Base-by-base conservation (phyloP, 2,888 invertebrate species). In the Galerucella nymphaeae region DNA sequence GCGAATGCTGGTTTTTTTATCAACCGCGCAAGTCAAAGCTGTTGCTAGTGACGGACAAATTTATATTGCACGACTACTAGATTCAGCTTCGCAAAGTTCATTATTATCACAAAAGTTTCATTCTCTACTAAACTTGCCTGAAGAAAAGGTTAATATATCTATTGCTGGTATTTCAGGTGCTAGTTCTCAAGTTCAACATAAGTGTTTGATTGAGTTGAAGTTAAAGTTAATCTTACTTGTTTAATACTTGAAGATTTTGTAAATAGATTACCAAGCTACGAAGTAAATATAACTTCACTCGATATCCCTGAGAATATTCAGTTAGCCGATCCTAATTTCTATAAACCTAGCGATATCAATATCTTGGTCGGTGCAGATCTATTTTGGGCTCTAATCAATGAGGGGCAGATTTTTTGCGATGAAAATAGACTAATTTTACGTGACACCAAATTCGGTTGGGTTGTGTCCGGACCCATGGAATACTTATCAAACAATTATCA, bases 41-140 rank as follows among this genome's bases (percentile, higher is more conserved):
- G 38, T n/a, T 14, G 68, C 61, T 38, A 20, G 14, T 23, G 8
- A 13, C n/a, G 45, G 41, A 38, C 20, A 53, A 59, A 62, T 61
- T 30, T 62, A 69, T 14, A 20, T 48, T 30, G 8, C 61, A 20
- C 16, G 41, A 9, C 50, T 50, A 45, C 20, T 62, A 38, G 62
- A 69, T 63, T 69, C 50, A 38, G 69, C 62, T 18, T 61, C 62
- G 14, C 61, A 69, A 62, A 58, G 38, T 38, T 67, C 30, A 55
- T 67, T 58, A 16, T 58, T 61, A 13, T 23, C 61, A 13, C 10
- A 61, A 8, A n/a, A 30, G 9, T 23, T 61, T n/a, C 38, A 14
- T 23, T 13, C 9, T 2, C 4, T 23, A 45, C 14, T 61, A n/a
- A 30, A 30, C 3, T 14, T 30, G 9, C n/a, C 30, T 20, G 13